A percentile compares a stretch with the other conserved stretches of the same genome.
Evolutionary conservation across 2,888 invertebrate species (phyloP).

Genomic region (Cordylochernes scorpioides): DNA sequence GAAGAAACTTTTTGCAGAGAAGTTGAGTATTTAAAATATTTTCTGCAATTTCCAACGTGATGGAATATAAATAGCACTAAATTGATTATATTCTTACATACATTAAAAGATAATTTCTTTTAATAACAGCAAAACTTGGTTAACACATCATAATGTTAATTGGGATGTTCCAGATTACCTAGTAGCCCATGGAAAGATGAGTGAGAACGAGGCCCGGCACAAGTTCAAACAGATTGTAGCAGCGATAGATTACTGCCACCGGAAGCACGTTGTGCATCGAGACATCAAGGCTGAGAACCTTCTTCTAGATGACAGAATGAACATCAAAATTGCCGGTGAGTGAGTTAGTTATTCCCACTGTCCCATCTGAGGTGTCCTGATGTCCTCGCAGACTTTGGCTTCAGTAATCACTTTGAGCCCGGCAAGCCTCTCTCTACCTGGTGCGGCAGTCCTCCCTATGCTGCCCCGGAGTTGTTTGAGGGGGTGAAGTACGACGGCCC

Average conservation of each 20-base stretch:
- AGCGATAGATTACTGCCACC: slow-evolving; percentile 82
- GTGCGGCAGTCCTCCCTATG: slow-evolving; percentile 82
- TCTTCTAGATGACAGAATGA: slow-evolving; percentile 55
- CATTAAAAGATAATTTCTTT: too few species aligned
- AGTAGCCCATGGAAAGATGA: slow-evolving; percentile 65
- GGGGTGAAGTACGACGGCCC: slow-evolving; percentile 63
- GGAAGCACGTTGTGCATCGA: slow-evolving; percentile 69
- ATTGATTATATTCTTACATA: too few species aligned
- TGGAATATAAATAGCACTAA: too few species aligned
- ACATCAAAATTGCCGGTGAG: slow-evolving; percentile 43
- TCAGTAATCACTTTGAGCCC: slow-evolving; percentile 50
- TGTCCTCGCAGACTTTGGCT: slow-evolving; percentile 47
- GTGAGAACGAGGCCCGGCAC: slow-evolving; percentile 60
- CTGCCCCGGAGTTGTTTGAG: slow-evolving; percentile 84
- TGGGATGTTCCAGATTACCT: slow-evolving; percentile 77
- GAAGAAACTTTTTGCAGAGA: too few species aligned
- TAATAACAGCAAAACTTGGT: too few species aligned
- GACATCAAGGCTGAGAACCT: slow-evolving; percentile 74
- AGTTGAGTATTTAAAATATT: too few species aligned
- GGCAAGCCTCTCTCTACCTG: slow-evolving; percentile 38
- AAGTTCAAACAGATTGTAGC: slow-evolving; percentile 84
- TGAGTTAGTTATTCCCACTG: background rate
- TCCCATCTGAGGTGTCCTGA: background rate
- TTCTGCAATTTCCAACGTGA: too few species aligned
- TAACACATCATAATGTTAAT: too few species aligned